Evolutionary conservation across 2,888 invertebrate genomes (phyloP), one percentile per base, ranked within the genome.

Genomic region (Ophion costatus): DNA sequence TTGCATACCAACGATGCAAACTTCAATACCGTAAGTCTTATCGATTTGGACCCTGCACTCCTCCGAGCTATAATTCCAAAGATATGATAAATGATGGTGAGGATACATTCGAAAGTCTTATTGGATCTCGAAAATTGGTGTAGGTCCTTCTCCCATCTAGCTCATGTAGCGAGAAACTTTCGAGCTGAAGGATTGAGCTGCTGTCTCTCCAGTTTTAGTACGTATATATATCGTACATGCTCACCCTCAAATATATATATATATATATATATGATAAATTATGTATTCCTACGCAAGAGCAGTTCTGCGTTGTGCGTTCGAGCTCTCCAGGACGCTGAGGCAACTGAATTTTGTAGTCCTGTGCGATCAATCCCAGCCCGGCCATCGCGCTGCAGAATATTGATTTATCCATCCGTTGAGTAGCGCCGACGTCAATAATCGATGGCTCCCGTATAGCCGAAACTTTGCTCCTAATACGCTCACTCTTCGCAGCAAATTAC

Each of bases 351-450:
- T 42, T 24, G n/a, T 42, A 67, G 20, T 67, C 10, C 45, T 24
- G 67, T 38, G 24, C 59, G 77, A 33, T 67, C 67, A 59, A 56
- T 67, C 77, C 24, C 75, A 17, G 38, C 57, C 57, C 24, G 67
- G 76, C 38, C 29, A 77, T 42, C 76, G 59, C 59, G 57, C 67
- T 22, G 24, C 67, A 59, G 77, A 67, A 67, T 77, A 69, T 77
- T 67, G 67, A 77, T 38, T 66, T 77, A 77, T 69, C 51, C 59
- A 59, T 38, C 22, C 33, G n/a, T 22, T 17, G 59, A 29, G 75
- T 64, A 74, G 24, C 75, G 24, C 33, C 56, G 24, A 29, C 24
- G 20, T 57, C 67, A 77, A 67, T 59, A 67, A 38, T 24, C 66
- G 17, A 67, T 67, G 45, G 42, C 57, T n/a, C 42, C 57, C 42